phyloP scores from a whole-genome alignment of 2,797 vertebrate genomes.

The Brachyrhaphis roseni region DNA sequence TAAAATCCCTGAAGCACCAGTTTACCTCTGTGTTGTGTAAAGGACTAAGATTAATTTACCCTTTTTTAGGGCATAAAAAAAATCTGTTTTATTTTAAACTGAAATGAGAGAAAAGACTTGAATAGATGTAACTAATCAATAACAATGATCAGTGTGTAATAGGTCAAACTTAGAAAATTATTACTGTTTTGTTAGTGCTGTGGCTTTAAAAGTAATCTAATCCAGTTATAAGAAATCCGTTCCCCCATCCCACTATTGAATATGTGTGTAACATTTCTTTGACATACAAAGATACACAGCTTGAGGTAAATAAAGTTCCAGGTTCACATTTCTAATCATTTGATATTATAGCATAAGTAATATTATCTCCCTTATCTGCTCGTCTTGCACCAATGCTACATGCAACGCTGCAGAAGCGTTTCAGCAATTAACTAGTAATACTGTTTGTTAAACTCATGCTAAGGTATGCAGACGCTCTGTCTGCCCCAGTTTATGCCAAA shows the following conservation, averaged over 20 bases:
- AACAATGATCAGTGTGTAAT: conserved; percentile 8
- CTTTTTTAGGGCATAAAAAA: background rate
- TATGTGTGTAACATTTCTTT: background rate
- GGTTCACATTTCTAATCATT: background rate
- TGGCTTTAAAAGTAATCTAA: background rate
- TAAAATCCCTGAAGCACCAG: background rate
- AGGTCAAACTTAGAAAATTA: background rate
- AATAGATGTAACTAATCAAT: conserved; percentile 6
- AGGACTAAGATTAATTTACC: background rate
- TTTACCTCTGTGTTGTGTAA: background rate
- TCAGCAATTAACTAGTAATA: background rate
- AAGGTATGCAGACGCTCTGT: background rate
- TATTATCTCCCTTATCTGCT: background rate
- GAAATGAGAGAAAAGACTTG: background rate
- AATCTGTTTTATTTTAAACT: background rate
- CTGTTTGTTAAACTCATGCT: background rate
- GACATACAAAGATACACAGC: background rate
- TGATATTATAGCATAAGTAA: background rate
- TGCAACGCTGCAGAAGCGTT: background rate
- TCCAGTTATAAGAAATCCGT: background rate
- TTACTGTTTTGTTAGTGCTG: background rate
- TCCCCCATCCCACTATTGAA: background rate
- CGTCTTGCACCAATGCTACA: background rate
- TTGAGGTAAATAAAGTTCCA: background rate
- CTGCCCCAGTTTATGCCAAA: background rate